These are phyloP conservation scores for Leptothorax acervorum DNA, from an alignment of 2,888 invertebrate genomes.

Conservation along the genomic window DNA sequence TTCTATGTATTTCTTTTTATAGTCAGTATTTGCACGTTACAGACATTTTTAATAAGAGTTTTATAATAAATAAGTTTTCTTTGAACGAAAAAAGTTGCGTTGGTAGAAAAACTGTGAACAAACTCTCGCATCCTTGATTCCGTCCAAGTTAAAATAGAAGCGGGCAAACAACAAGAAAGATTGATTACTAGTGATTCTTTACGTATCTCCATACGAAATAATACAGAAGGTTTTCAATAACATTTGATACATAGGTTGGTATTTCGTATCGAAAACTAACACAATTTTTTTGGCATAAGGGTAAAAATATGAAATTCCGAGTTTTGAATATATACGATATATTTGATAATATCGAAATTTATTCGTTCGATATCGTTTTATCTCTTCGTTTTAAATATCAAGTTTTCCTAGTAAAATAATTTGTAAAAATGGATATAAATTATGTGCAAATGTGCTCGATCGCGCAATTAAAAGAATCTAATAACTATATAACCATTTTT, in stretches of 20 bases:
- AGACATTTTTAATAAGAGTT: background rate
- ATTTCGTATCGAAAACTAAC: background rate
- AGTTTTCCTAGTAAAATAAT: background rate
- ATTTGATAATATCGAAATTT: background rate
- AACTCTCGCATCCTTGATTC: background rate
- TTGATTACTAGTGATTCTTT: conserved; percentile 26
- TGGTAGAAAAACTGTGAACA: background rate
- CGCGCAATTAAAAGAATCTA: no score
- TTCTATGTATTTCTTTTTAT: background rate
- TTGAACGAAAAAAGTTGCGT: background rate
- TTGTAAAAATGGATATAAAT: background rate
- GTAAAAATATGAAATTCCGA: background rate
- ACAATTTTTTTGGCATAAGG: background rate
- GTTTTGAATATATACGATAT: background rate
- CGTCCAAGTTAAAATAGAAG: background rate
- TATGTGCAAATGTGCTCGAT: background rate
- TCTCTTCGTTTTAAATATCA: background rate
- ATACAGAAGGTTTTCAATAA: background rate
- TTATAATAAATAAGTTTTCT: conserved; percentile 1
- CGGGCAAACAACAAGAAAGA: conserved; percentile 6
- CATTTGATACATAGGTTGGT: background rate
- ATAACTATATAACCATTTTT: background rate
- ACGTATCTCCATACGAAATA: background rate
- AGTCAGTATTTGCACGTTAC: background rate
- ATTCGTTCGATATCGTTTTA: background rate